Base-by-base conservation (phyloP, 1,140 invertebrate genomes). In the Olivierus martensii region DNA sequence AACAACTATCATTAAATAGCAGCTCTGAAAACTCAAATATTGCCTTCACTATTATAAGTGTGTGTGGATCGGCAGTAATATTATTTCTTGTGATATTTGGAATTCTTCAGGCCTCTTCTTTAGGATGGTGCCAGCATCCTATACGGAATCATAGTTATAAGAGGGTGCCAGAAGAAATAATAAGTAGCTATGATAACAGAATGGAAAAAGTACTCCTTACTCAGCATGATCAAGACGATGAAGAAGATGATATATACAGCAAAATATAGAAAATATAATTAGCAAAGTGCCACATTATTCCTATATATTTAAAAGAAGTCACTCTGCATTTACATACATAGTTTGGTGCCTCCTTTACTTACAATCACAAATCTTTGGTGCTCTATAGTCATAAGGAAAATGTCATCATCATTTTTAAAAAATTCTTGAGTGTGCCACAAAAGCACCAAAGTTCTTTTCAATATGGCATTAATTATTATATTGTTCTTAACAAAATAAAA, bases 131-230 rank as follows among this genome's bases (percentile, higher is more conserved):
- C 35, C 6, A 14, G 22, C 19, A 43, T n/a, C 36, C 36, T 19
- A 35, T 22, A 14, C 2, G 46, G 12, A 28, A 14, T 21, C 52
- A 48, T 35, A 34, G 45, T 36, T 53, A 53, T 15, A 46, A 53
- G 18, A 21, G 52, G 2, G 52, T 53, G 21, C 52, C 52, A 4
- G 48, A 37, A 34, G 38, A 46, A 35, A 41, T 46, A 14, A 36
- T 37, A 19, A 39, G 38, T 18, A 53, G 42, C n/a, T 53, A 48
- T 49, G 52, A 53, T 19, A 28, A 28, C 3, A 46, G 48, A n/a
- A 53, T 53, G 52, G 52, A 53, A 43, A 53, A 53, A 36, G 21
- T 53, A 9, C 48, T 46, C 5, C 46, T 53, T 12, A 53, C 52
- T 12, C 38, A 28, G 17, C 38, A 50, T 28, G 46, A 28, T 34